These are phyloP conservation scores for Peromyscus aztecus DNA, from an alignment of 2,797 vertebrate genomes.

Conservation along the genomic window DNA sequence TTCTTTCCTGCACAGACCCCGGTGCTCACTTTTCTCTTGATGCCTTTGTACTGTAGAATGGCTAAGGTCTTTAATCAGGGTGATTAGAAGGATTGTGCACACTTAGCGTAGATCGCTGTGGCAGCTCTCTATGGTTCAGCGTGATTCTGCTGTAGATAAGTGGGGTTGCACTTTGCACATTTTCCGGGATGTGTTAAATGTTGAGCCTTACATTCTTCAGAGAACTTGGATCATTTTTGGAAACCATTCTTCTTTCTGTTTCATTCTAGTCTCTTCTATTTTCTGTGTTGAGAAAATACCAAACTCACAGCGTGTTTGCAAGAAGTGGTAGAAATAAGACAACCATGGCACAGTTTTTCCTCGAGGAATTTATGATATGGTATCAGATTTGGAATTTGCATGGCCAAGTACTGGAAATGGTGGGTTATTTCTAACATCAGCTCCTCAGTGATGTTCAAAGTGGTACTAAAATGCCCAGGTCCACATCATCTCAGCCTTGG, in stretches of 20 bases:
- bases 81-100: not conserved
- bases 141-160: not conserved
- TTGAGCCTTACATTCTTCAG: not conserved
- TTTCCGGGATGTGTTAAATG: not conserved
- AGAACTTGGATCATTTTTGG: not conserved
- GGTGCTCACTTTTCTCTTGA: not conserved
- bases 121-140: not conserved
- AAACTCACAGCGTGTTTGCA: not conserved
- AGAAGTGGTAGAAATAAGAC: not conserved
- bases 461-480: not conserved
- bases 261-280: not conserved
- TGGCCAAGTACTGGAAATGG: not conserved
- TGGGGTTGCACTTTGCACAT: not conserved
- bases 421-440: not conserved
- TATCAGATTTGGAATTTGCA: not conserved
- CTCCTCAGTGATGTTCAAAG: not conserved
- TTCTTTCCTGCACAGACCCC: not conserved
- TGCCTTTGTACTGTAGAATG: not conserved
- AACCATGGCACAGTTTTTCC: not conserved
- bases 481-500: not conserved
- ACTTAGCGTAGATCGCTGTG: not conserved
- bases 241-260: not conserved
- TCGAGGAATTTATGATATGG: not conserved
- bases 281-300: not conserved
- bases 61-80: not conserved